A percentile compares a stretch with the other conserved stretches of the same genome.
phyloP scores from a whole-genome alignment of 1,140 invertebrate species.

The Bombyx mandarina region DNA sequence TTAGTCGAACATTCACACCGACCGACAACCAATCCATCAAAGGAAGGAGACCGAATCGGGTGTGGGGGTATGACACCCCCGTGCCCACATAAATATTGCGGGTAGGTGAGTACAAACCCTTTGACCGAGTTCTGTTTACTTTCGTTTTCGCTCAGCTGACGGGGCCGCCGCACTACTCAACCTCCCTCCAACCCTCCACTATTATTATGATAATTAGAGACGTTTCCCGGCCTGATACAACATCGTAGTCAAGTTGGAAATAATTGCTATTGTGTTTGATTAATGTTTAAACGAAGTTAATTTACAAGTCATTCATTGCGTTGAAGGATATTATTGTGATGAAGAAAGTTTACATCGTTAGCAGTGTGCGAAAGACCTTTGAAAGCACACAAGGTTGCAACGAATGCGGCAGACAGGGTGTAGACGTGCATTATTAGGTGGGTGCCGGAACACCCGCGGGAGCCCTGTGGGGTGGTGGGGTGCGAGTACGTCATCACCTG shows the following conservation, averaged over 20 bases:
- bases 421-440: constrained; percentile 72
- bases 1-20: constrained; percentile 52
- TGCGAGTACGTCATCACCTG: constrained; percentile 60
- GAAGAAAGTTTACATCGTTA: too few relatives aligned
- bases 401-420: constrained; percentile 65
- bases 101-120: constrained; percentile 71
- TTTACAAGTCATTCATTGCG: too few relatives aligned
- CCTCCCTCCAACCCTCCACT: constrained; percentile 43
- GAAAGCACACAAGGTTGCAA: constrained; percentile 62
- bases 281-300: too few relatives aligned
- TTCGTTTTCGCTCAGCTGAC: constrained; percentile 73
- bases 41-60: constrained; percentile 59
- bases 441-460: constrained; percentile 64
- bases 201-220: constrained; percentile 69
- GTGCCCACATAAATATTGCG: constrained; percentile 70
- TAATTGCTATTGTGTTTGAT: too few relatives aligned
- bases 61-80: constrained; percentile 43
- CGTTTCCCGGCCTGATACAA: constrained; percentile 23
- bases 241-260: too few relatives aligned
- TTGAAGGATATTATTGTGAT: too few relatives aligned
- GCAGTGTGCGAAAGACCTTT: constrained; percentile 4
- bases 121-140: constrained; percentile 73
- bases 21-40: constrained; percentile 68
- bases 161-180: constrained; percentile 47
- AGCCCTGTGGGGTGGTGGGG: constrained; percentile 48